Conservation (phyloP, 2,797 vertebrate species). For the Chelonia mydas region DNA sequence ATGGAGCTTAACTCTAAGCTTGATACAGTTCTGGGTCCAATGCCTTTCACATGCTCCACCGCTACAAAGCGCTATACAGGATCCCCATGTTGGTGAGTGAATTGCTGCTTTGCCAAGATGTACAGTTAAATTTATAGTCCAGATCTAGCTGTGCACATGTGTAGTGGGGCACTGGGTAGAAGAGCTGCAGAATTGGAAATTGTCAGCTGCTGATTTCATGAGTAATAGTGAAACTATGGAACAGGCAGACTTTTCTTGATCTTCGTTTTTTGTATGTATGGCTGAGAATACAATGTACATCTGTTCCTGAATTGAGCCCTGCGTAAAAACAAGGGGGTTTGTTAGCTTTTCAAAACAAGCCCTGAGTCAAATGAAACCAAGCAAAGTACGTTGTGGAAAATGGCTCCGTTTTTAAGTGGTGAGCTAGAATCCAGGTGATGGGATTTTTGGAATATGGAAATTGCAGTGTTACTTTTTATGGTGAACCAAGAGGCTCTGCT, state of each 20-base stretch:
- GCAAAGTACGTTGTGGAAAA: background rate
- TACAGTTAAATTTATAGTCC: background rate
- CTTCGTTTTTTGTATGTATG: background rate
- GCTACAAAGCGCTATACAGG: no score
- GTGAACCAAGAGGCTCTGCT: slow-evolving; percentile 31
- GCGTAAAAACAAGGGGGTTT: background rate
- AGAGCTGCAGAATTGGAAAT: background rate
- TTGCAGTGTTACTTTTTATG: background rate
- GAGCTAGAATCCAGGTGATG: background rate
- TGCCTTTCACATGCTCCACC: background rate
- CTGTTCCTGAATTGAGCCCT: background rate
- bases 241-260: background rate
- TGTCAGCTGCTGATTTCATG: background rate
- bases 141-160: background rate
- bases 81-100: background rate
- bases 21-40: background rate
- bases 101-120: background rate
- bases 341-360: background rate
- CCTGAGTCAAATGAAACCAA: background rate
- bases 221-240: background rate
- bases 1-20: background rate
- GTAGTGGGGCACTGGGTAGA: background rate
- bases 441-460: background rate
- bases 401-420: background rate
- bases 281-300: background rate